Base-by-base conservation (phyloP, 2,888 invertebrate genomes). In the Belgica antarctica region DNA sequence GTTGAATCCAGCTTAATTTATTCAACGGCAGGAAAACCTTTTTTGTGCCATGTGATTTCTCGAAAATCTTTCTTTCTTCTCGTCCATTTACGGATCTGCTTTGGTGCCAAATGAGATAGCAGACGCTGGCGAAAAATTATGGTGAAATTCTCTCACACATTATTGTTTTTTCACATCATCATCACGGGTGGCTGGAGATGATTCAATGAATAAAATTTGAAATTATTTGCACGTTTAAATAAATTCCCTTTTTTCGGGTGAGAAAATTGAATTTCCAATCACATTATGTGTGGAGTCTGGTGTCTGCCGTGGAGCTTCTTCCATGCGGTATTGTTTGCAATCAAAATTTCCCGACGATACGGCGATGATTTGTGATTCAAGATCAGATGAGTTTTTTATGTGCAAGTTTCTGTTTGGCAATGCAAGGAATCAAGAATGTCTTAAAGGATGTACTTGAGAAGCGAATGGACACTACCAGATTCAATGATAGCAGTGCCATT, bases 181-280 rank as follows among this genome's bases (percentile, higher is more conserved):
- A 34, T 62, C 36, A 36, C 41, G 36, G 4, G 2, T 36, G 62
- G 19, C 19, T 62, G 19, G 10, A 62, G 31, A 10, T 62, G 62
- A 62, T 36, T 62, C 62, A 12, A 65, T 65, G 65, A 65, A 65
- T 65, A 65, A 65, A 27, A 47, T 52, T 52, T 52, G 22, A 52
- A 52, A 52, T 52, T 17, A 52, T 65, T 65, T 65, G 47, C 65
- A 65, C 65, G 65, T 65, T 65, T 65, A 59, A 59, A 25, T 7
- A n/a, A 52, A 3, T 52, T 8, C 34, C 5, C n/a, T 41, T 41
- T 15, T 41, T 41, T 41, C 41, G 41, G 22, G 19, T 52, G 17
- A 52, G 52, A 52, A 52, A 52, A 52, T 52, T 17, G 52, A 52
- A 52, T 52, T 52, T 52, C 22, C 22, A 52, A 41, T 31, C 31